Conservation (phyloP, 2,888 invertebrate genomes). For the Eulithis prunata region DNA sequence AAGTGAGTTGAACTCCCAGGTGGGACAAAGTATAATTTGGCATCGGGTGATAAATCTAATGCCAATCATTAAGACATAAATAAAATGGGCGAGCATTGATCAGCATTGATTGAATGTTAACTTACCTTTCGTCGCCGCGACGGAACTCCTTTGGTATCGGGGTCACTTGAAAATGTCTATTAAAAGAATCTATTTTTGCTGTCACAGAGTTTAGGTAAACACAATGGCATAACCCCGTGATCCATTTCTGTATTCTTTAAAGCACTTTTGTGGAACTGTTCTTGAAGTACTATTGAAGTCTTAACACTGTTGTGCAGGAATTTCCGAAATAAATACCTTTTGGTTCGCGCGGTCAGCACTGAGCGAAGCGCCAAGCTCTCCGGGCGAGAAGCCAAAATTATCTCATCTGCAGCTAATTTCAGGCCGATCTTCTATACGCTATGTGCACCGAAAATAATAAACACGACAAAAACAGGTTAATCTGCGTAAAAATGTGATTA, state of each 20-base stretch:
- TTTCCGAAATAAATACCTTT: conserved; percentile 60
- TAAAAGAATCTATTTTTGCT: conserved; percentile 80
- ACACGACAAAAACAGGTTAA: conserved; percentile 45
- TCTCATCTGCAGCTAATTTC: conserved; percentile 69
- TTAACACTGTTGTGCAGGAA: conserved; percentile 46
- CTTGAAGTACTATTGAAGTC: conserved; percentile 35
- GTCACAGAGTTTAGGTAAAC: conserved; percentile 62
- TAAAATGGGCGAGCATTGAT: conserved; percentile 58
- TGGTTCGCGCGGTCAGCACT: conserved; percentile 63
- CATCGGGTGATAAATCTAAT: conserved; percentile 57
- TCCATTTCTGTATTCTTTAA: conserved; percentile 53
- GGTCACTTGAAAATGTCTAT: conserved; percentile 70
- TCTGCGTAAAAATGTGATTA: conserved; percentile 28
- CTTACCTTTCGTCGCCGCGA: conserved; percentile 67
- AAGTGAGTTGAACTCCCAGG: conserved; percentile 53
- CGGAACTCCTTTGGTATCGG: conserved; percentile 64
- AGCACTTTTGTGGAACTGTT: conserved; percentile 37
- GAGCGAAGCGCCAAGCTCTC: conserved; percentile 65
- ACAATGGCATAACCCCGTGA: conserved; percentile 51
- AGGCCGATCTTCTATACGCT: conserved; percentile 58
- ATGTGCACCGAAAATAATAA: conserved; percentile 56
- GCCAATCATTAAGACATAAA: conserved; percentile 70
- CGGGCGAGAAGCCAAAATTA: conserved; percentile 80
- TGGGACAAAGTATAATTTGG: conserved; percentile 56
- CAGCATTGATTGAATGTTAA: conserved; percentile 54